Evolutionary conservation across 1,140 invertebrate species (phyloP).

Genomic region (Brachionus calyciflorus): DNA sequence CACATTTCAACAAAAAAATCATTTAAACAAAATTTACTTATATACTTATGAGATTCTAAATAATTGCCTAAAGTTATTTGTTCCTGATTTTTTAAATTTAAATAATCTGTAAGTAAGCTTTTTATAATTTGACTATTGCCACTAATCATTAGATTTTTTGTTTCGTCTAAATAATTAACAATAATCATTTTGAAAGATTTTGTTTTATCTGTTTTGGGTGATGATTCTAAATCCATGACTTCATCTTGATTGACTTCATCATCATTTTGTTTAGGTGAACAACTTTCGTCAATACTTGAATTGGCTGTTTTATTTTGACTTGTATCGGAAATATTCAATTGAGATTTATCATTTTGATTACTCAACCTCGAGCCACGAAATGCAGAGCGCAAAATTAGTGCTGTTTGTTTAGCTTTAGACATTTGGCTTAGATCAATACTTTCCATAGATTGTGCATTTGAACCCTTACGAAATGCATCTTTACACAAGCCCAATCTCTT

Average conservation of each 20-base stretch:
- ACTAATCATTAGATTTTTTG: neutral
- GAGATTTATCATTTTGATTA: neutral
- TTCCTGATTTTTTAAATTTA: neutral
- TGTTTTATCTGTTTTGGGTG: conserved; percentile 1
- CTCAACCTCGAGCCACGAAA: conserved; percentile 9
- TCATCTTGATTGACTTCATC: conserved; percentile 1
- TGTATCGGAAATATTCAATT: neutral
- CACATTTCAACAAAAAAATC: neutral
- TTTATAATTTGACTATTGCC: neutral
- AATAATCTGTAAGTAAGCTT: neutral
- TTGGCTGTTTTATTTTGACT: conserved; percentile 20
- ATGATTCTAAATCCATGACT: neutral
- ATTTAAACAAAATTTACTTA: neutral
- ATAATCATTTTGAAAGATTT: conserved; percentile 16
- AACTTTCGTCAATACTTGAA: neutral
- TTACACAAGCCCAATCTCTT: conserved; percentile 11
- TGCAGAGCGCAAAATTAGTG: conserved; percentile 6
- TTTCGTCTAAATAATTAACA: neutral
- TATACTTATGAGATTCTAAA: conserved; percentile 30
- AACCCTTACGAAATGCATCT: conserved; percentile 9
- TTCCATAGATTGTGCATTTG: neutral
- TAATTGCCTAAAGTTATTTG: neutral
- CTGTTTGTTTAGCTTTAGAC: conserved; percentile 40
- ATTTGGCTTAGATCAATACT: conserved; percentile 26
- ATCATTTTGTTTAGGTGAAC: neutral